Conservation (phyloP, 2,797 vertebrate genomes). For the Mormyrops boulengeri region DNA sequence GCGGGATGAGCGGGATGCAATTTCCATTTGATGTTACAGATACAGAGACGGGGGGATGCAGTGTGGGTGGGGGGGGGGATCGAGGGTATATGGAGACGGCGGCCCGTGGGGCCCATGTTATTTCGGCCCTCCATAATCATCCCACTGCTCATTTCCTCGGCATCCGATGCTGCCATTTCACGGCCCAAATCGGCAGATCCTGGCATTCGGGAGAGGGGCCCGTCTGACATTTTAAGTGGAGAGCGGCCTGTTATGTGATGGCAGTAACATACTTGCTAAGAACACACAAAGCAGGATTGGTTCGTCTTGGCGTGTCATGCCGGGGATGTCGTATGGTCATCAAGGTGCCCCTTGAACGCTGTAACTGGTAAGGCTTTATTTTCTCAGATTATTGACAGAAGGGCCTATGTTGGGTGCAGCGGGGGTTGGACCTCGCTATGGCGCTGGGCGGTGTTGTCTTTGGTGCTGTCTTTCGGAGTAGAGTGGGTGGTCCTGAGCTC, state of each 20-base stretch:
- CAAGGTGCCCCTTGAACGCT: neutral
- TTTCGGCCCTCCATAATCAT: constrained; percentile 40
- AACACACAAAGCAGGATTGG: neutral
- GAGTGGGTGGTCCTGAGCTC: neutral
- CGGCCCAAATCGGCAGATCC: constrained; percentile 33
- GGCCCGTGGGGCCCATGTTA: neutral
- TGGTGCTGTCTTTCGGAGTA: neutral
- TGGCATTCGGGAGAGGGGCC: neutral
- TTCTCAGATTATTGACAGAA: neutral
- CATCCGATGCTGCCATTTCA: constrained; percentile 52
- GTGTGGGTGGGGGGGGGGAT: neutral
- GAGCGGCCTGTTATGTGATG: constrained; percentile 43
- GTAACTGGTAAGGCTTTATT: neutral
- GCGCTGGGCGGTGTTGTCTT: neutral
- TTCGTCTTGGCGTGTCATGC: neutral
- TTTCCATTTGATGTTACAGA: constrained; percentile 5
- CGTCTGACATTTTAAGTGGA: constrained; percentile 55
- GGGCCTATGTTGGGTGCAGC: neutral
- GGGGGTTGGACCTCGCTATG: neutral
- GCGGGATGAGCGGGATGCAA: neutral
- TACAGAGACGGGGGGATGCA: neutral
- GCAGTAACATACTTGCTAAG: neutral
- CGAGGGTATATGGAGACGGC: neutral
- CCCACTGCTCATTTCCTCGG: constrained; percentile 48
- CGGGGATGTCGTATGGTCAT: neutral